Percentiles rank a stretch among this genome's conserved stretches.
phyloP scores from a whole-genome alignment of 2,888 invertebrate species.

The Pristionchus japonicus region DNA sequence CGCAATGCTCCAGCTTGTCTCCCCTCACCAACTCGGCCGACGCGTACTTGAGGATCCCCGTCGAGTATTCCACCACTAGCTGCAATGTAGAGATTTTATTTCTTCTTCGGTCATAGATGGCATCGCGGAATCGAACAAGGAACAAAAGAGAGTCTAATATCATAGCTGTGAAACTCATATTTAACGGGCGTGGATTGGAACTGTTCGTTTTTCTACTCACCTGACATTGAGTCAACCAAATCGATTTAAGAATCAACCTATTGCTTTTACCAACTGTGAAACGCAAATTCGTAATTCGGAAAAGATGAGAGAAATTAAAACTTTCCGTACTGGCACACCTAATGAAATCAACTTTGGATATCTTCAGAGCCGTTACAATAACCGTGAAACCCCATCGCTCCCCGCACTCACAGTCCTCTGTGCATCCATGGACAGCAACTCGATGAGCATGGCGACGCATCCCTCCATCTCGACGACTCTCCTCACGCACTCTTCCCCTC shows the following conservation, averaged over 20 bases:
- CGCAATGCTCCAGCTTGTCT: background rate
- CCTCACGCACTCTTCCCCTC: slow-evolving; percentile 35
- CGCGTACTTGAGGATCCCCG: slow-evolving; percentile 72
- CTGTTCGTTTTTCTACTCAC: background rate
- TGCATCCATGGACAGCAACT: background rate
- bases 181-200: too few relatives aligned
- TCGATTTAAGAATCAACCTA: background rate
- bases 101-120: too few relatives aligned
- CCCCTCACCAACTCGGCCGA: slow-evolving; percentile 53
- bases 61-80: slow-evolving; percentile 66
- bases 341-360: too few relatives aligned
- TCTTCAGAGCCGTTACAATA: too few relatives aligned
- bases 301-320: too few relatives aligned
- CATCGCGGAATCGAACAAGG: too few relatives aligned
- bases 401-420: too few relatives aligned
- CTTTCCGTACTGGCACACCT: too few relatives aligned
- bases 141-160: background rate
- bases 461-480: slow-evolving; percentile 27
- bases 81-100: background rate
- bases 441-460: background rate
- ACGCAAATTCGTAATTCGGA: too few relatives aligned
- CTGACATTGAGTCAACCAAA: background rate
- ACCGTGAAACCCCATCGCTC: too few relatives aligned
- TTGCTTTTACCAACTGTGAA: background rate
- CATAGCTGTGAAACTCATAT: background rate